These are phyloP conservation scores for Rhinolophus sinicus DNA, from an alignment of 2,113 vertebrate genomes.

Conservation along the genomic window DNA sequence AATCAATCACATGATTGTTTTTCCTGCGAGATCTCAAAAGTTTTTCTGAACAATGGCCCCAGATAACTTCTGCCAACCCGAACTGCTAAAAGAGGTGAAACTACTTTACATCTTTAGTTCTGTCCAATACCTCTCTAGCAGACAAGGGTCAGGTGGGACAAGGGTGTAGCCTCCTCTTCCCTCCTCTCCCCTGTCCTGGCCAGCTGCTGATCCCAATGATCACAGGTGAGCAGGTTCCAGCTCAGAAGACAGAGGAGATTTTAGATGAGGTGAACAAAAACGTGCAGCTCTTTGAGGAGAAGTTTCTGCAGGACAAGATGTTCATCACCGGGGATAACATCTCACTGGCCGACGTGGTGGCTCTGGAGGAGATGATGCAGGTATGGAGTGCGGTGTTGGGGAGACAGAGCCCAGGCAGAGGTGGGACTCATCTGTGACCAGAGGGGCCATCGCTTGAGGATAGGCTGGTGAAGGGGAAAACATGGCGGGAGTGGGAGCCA, in stretches of 20 bases:
- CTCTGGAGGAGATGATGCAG: slow-evolving; percentile 92
- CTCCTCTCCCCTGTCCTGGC: background rate
- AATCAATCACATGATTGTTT: background rate
- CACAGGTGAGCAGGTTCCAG: slow-evolving; percentile 82
- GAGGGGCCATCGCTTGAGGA: background rate
- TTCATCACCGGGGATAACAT: slow-evolving; percentile 88
- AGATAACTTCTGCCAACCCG: background rate
- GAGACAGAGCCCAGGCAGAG: background rate
- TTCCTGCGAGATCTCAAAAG: background rate
- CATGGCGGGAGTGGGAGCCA: background rate
- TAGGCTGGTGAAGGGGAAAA: background rate
- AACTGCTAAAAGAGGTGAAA: background rate
- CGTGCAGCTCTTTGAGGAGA: slow-evolving; percentile 85
- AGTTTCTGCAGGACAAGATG: slow-evolving; percentile 87
- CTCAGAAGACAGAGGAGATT: slow-evolving; percentile 84
- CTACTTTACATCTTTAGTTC: background rate
- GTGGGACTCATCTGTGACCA: background rate
- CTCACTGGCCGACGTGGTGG: slow-evolving; percentile 91
- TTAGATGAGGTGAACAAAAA: slow-evolving; percentile 81
- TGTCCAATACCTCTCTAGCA: background rate
- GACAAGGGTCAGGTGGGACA: background rate
- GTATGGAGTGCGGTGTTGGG: slow-evolving; percentile 76
- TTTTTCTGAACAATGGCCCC: background rate
- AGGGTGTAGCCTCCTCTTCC: no score
- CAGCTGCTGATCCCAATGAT: slow-evolving; percentile 85